Conservation (phyloP, 2,888 invertebrate species). For the Drosophila quinaria region DNA sequence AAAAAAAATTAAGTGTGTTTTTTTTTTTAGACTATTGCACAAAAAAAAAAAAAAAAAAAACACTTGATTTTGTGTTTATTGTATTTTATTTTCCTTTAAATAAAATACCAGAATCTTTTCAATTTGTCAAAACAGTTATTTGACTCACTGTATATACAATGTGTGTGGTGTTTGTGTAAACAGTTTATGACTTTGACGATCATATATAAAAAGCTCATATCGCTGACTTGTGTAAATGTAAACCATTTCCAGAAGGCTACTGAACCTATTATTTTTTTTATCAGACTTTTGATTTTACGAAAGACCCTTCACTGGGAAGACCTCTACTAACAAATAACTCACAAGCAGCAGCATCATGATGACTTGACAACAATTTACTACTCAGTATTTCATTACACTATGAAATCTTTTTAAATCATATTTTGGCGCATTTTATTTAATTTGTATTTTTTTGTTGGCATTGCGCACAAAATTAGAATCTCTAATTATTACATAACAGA, state of each 20-base stretch:
- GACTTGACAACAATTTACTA: conserved; percentile 36
- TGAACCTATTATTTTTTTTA: conserved; percentile 42
- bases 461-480: conserved; percentile 23
- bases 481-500: conserved; percentile 46
- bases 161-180: conserved; percentile 32
- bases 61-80: not conserved
- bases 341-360: conserved; percentile 46
- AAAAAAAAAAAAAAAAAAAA: not conserved
- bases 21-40: too few species aligned
- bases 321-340: not conserved
- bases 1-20: too few species aligned
- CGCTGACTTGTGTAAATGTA: conserved; percentile 14
- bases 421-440: conserved; percentile 15
- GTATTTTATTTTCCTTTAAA: not conserved
- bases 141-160: conserved; percentile 14
- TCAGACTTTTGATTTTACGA: conserved; percentile 14
- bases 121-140: not conserved
- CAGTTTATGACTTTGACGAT: conserved; percentile 5
- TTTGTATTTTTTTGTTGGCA: conserved; percentile 7
- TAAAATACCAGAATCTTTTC: not conserved
- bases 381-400: not conserved
- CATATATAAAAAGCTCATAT: conserved; percentile 15
- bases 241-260: conserved; percentile 32
- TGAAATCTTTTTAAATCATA: not conserved
- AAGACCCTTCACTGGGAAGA: conserved; percentile 9